Conservation (phyloP, 2,888 invertebrate species). For the Drosophila bunnanda region DNA sequence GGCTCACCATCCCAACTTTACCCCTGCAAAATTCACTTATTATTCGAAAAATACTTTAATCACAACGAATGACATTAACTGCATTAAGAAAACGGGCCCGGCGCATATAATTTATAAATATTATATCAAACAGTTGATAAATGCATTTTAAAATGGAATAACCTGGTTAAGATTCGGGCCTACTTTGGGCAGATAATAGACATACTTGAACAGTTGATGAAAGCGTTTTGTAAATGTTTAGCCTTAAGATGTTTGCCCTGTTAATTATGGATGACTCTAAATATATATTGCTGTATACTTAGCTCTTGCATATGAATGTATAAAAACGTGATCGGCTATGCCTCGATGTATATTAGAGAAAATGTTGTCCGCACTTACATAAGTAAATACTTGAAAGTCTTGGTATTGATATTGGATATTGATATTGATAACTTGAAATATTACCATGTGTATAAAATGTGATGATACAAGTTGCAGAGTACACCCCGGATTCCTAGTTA, state of each 20-base stretch:
- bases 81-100: conserved; percentile 1
- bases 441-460: conserved; percentile 22
- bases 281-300: conserved; percentile 40
- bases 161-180: neutral
- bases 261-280: conserved; percentile 38
- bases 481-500: conserved; percentile 32
- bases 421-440: conserved; percentile 22
- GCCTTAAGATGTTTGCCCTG: conserved; percentile 52
- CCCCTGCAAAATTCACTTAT: neutral
- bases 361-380: conserved; percentile 23
- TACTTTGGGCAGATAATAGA: neutral
- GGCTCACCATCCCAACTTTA: too few species aligned
- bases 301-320: conserved; percentile 41
- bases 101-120: neutral
- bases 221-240: conserved; percentile 55
- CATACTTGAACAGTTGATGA: conserved; percentile 4
- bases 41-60: neutral
- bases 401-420: conserved; percentile 14
- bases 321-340: conserved; percentile 56
- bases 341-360: conserved; percentile 27
- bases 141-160: neutral
- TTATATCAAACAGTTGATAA: neutral
- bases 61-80: neutral
- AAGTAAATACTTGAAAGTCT: conserved; percentile 16
- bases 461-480: conserved; percentile 21